Percentiles rank a stretch among this genome's conserved stretches.
These are phyloP conservation scores for Cyprinus carpio DNA, from an alignment of 2,113 vertebrate species.

Conservation along the genomic window DNA sequence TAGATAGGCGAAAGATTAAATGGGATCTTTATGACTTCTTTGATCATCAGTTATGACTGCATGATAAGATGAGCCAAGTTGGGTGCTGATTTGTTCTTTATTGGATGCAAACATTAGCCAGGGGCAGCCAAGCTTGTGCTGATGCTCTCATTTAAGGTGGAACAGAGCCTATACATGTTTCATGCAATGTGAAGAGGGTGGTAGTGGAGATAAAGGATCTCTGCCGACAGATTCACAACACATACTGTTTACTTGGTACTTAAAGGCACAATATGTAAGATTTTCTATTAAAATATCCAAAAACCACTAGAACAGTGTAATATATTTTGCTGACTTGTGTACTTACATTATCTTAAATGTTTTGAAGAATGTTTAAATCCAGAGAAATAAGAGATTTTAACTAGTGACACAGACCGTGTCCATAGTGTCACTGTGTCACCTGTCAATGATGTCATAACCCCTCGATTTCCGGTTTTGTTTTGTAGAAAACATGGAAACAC, in stretches of 20 bases:
- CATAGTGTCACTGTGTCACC: no score
- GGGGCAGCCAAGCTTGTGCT: constrained; percentile 71
- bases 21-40: constrained; percentile 93
- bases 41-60: constrained; percentile 90
- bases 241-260: background rate
- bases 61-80: constrained; percentile 82
- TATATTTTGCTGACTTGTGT: no score
- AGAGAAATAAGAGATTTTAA: no score
- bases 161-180: constrained; percentile 51
- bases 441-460: no score
- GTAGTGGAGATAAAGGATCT: background rate
- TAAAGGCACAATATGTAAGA: no score
- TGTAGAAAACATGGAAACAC: no score
- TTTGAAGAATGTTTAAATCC: no score
- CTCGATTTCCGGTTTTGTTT: no score
- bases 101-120: constrained; percentile 86
- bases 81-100: constrained; percentile 88
- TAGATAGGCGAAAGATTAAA: constrained; percentile 91
- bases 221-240: background rate
- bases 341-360: no score
- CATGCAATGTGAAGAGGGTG: background rate
- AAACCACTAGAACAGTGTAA: no score
- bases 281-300: no score
- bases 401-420: no score
- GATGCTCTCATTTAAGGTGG: constrained; percentile 88